phyloP scores from a whole-genome alignment of 2,113 vertebrate genomes.

The Seriola aureovittata region DNA sequence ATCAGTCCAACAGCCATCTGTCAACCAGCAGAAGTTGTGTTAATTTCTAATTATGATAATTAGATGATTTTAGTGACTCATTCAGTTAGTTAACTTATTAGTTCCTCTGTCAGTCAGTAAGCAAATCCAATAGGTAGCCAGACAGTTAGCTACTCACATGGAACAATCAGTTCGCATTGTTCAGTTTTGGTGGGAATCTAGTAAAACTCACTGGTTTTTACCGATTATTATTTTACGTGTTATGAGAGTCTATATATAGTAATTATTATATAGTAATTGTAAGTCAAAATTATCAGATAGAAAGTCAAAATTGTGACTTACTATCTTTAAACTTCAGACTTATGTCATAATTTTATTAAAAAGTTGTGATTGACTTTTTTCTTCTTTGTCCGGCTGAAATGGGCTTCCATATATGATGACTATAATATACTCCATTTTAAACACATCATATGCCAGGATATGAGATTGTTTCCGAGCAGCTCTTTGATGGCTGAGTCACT shows the following conservation, averaged over 20 bases:
- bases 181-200: background rate
- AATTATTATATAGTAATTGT: too few species aligned
- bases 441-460: background rate
- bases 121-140: too few species aligned
- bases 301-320: background rate
- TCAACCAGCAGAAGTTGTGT: too few species aligned
- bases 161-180: too few species aligned
- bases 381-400: background rate
- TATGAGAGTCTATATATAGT: background rate
- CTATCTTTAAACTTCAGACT: background rate
- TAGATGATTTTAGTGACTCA: too few species aligned
- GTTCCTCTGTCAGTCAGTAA: too few species aligned
- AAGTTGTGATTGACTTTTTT: background rate
- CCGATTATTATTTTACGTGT: background rate
- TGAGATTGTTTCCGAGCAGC: constrained; percentile 70
- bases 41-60: too few species aligned
- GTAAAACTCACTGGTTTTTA: background rate
- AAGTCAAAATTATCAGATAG: background rate
- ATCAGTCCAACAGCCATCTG: too few species aligned
- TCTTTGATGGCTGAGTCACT: constrained; percentile 79
- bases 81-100: too few species aligned
- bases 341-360: background rate
- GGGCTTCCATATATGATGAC: background rate
- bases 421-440: background rate
- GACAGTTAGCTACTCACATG: too few species aligned